These are phyloP conservation scores for Formicarius rufipectus DNA, from an alignment of 2,113 vertebrate species.

Conservation along the genomic window DNA sequence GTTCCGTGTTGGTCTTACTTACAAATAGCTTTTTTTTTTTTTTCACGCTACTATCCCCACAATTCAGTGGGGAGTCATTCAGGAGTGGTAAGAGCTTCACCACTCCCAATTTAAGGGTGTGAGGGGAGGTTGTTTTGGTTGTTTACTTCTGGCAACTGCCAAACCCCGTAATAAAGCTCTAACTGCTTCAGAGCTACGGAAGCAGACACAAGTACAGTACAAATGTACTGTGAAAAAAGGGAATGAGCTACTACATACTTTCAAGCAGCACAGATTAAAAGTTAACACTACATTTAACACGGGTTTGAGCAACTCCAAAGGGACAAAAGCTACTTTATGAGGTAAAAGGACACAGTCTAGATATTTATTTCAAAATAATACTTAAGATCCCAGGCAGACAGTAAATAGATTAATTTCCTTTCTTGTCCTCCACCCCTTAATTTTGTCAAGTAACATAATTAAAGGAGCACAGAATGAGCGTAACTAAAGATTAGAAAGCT, in stretches of 20 bases:
- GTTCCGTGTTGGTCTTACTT: not conserved
- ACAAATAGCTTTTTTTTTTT: not conserved
- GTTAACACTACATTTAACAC: not conserved
- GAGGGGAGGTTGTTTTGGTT: not conserved
- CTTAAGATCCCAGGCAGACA: not conserved
- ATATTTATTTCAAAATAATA: constrained; percentile 4
- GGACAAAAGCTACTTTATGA: not conserved
- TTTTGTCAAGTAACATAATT: constrained; percentile 33
- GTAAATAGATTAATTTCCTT: constrained; percentile 12
- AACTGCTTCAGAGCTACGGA: not conserved
- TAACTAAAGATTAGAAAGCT: not conserved
- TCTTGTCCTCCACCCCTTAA: constrained; percentile 19
- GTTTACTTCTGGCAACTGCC: not conserved
- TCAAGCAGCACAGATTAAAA: not conserved
- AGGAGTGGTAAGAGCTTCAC: not conserved
- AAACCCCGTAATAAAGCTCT: not conserved
- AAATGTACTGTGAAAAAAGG: not conserved
- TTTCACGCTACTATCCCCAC: not conserved
- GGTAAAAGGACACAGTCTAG: not conserved
- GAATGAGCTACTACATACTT: not conserved
- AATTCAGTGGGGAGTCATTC: not conserved
- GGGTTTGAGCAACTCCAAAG: not conserved
- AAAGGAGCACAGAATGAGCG: not conserved
- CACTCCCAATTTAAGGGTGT: not conserved
- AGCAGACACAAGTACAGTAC: not conserved